Evolutionary conservation across 2,888 invertebrate genomes (phyloP).

Genomic region (Eupithecia pulchellata): DNA sequence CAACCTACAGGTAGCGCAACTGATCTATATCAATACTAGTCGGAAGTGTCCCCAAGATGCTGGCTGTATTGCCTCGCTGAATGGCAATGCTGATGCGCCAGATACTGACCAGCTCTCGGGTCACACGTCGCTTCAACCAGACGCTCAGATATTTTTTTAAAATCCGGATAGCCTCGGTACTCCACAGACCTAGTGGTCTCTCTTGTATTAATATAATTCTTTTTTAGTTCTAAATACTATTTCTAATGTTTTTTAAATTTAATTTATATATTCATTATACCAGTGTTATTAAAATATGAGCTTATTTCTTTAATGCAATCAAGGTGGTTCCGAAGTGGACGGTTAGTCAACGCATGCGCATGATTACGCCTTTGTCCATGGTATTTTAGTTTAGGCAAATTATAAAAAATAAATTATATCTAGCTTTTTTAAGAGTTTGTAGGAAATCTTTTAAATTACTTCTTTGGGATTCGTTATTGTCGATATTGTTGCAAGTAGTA

Average conservation of each 20-base stretch:
- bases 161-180: no score
- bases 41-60: no score
- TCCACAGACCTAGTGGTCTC: no score
- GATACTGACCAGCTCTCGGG: no score
- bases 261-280: neutral
- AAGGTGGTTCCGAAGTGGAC: conserved; percentile 69
- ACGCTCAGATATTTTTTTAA: no score
- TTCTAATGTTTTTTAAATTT: neutral
- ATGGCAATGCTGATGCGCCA: no score
- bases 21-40: no score
- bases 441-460: neutral
- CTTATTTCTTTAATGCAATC: neutral
- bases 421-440: conserved; percentile 10
- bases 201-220: no score
- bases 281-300: neutral
- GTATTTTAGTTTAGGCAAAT: conserved; percentile 17
- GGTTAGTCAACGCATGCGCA: conserved; percentile 61
- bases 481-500: neutral
- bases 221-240: neutral
- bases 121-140: no score
- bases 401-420: neutral
- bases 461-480: neutral
- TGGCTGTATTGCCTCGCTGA: no score
- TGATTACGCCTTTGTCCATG: conserved; percentile 4
- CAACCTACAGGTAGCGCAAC: no score